These are phyloP conservation scores for Balearica regulorum DNA, from an alignment of 2,797 vertebrate genomes.

Conservation along the genomic window DNA sequence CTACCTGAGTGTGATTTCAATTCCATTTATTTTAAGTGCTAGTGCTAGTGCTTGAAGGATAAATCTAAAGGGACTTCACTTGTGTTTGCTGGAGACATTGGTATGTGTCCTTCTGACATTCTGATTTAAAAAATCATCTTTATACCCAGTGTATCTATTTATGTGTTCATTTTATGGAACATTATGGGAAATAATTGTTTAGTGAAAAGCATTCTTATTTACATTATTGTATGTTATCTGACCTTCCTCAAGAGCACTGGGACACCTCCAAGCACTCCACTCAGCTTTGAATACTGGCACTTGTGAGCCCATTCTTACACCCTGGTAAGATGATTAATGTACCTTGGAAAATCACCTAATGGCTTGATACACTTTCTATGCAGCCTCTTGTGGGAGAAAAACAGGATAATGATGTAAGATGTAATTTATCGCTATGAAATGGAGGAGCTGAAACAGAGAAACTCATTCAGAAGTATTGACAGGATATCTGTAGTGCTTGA, in stretches of 20 bases:
- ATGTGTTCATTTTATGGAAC: not conserved
- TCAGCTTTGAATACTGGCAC: not conserved
- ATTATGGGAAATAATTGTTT: not conserved
- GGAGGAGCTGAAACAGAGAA: not conserved
- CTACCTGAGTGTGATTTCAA: not conserved
- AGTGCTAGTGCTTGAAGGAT: not conserved
- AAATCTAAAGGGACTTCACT: not conserved
- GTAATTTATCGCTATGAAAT: not conserved
- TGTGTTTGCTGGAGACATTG: not conserved
- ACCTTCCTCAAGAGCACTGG: constrained; percentile 1
- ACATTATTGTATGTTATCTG: not conserved
- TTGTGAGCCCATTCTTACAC: not conserved
- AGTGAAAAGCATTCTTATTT: constrained; percentile 12
- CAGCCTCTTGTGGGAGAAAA: not conserved
- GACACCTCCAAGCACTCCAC: not conserved
- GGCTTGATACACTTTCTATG: not conserved
- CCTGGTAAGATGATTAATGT: constrained; percentile 3
- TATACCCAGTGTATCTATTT: not conserved
- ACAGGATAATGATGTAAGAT: not conserved
- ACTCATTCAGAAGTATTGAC: not conserved
- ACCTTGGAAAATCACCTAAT: constrained; percentile 25
- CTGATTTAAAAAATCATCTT: not conserved
- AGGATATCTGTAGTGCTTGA: not conserved
- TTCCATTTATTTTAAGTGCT: not conserved
- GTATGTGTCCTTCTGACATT: not conserved